Evolutionary conservation across 2,888 invertebrate species (phyloP).

Genomic region (Chaitophorus viminalis): DNA sequence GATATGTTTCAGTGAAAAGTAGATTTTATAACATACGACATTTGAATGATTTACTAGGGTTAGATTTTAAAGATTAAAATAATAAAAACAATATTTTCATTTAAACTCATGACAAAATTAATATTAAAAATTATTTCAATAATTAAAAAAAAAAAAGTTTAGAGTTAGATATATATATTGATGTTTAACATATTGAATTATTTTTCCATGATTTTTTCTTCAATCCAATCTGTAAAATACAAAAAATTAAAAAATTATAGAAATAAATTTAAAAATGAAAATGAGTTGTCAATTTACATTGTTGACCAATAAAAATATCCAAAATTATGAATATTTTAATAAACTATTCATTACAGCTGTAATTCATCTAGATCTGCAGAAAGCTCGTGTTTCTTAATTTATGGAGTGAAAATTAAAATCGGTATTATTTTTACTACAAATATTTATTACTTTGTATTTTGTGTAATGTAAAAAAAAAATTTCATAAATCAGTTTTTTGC

Average conservation of each 20-base stretch:
- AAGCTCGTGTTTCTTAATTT: neutral
- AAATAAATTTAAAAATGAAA: too few species aligned
- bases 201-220: neutral
- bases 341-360: neutral
- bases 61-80: neutral
- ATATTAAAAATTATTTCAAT: neutral
- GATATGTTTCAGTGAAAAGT: too few species aligned
- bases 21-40: too few species aligned
- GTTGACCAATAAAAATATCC: neutral
- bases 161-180: neutral
- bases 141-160: neutral
- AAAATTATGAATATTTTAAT: neutral
- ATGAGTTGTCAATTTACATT: too few species aligned
- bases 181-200: neutral
- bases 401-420: neutral
- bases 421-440: too few species aligned
- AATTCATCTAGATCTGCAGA: neutral
- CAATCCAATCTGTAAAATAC: constrained; percentile 6
- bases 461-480: too few species aligned
- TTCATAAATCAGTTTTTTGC: too few species aligned
- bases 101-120: neutral
- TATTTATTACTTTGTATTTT: too few species aligned
- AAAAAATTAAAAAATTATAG: neutral
- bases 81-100: neutral
- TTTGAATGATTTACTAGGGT: too few species aligned